Percentiles rank a stretch among this genome's conserved stretches.
phyloP scores from a whole-genome alignment of 92 coral and sea anemone species.

The Hydrozoanthus gracilis region DNA sequence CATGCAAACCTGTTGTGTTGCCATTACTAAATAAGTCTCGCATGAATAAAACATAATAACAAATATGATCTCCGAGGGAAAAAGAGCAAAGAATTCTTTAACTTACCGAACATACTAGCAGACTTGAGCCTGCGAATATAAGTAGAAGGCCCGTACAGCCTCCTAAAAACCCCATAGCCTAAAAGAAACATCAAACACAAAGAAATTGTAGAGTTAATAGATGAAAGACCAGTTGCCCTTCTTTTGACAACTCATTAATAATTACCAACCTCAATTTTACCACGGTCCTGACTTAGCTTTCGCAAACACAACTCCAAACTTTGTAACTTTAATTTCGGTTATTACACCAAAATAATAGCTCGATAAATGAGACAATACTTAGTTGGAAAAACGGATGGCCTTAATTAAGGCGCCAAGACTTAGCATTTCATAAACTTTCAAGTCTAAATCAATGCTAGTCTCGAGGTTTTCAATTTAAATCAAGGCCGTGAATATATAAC shows the following conservation, averaged over 20 bases:
- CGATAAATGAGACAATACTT: not conserved
- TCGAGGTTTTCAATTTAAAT: not conserved
- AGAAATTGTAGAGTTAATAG: conserved; percentile 16
- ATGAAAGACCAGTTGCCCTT: conserved; percentile 53
- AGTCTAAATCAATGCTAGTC: not conserved
- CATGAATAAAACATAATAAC: conserved; percentile 82
- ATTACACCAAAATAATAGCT: not conserved
- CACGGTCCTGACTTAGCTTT: conserved; percentile 51
- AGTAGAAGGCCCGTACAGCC: conserved; percentile 95
- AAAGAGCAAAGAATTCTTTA: not conserved
- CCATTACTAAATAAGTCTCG: conserved; percentile 59
- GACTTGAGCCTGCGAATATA: conserved; percentile 77
- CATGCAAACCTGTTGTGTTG: conserved; percentile 27
- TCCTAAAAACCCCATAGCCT: conserved; percentile 95
- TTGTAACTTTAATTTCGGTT: not conserved
- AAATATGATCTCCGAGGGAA: not conserved
- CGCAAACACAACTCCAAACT: conserved; percentile 36
- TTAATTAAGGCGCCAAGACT: not conserved
- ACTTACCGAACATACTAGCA: conserved; percentile 93
- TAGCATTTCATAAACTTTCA: not conserved
- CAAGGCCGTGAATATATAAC: not conserved
- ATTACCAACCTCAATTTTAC: conserved; percentile 67
- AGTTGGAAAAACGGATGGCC: not conserved
- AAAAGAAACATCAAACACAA: conserved; percentile 38
- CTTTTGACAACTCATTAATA: conserved; percentile 81